Evolutionary conservation across 2,797 vertebrate species (phyloP).

Genomic region (Mycteria americana): DNA sequence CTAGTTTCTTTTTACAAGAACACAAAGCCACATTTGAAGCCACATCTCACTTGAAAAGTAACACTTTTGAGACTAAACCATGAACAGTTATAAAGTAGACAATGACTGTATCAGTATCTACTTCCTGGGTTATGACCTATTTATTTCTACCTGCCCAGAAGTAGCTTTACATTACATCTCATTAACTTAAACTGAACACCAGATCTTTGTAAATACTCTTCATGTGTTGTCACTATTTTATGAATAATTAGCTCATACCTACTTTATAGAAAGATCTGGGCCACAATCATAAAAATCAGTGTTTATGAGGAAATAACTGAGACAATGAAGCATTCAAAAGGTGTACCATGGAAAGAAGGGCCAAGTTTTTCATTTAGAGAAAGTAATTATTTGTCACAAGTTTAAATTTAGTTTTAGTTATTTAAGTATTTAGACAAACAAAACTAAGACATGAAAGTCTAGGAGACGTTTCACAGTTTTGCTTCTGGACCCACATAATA

Average conservation of each 20-base stretch:
- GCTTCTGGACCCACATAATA: not conserved
- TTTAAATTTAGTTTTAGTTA: not conserved
- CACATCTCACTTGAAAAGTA: not conserved
- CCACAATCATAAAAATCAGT: not conserved
- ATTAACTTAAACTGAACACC: not conserved
- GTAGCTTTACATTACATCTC: not conserved
- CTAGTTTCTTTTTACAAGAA: not conserved
- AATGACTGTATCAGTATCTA: no score
- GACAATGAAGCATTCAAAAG: not conserved
- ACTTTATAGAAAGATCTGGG: not conserved
- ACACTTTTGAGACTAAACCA: not conserved
- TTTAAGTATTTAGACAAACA: not conserved
- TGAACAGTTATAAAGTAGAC: rapidly evolving
- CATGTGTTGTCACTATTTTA: not conserved
- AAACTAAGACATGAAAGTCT: not conserved
- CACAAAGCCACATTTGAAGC: not conserved
- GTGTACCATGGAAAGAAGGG: rapidly evolving
- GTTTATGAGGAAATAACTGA: not conserved
- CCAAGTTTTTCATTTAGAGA: not conserved
- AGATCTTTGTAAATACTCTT: not conserved
- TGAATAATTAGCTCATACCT: not conserved
- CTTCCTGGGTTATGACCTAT: not conserved
- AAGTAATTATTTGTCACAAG: not conserved
- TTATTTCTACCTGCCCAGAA: not conserved
- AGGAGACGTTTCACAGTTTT: rapidly evolving